These are phyloP conservation scores for Eudemis profundana DNA, from an alignment of 2,888 invertebrate genomes.

Conservation along the genomic window DNA sequence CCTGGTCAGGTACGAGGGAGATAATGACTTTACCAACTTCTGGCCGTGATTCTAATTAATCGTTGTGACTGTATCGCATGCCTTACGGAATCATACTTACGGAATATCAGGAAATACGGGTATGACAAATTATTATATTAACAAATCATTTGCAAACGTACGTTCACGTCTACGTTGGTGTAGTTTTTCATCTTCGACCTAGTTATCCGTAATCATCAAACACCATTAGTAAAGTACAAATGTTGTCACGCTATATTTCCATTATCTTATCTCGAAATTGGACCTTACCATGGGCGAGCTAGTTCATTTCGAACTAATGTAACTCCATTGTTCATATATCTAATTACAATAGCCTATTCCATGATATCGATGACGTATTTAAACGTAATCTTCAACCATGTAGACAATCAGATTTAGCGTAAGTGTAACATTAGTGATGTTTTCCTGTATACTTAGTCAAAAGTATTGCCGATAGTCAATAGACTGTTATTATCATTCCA, in stretches of 20 bases:
- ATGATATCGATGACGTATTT: too few species aligned
- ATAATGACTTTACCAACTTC: constrained; percentile 60
- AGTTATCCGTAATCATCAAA: not conserved
- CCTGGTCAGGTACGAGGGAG: constrained; percentile 76
- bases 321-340: too few species aligned
- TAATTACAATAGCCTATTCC: too few species aligned
- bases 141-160: not conserved
- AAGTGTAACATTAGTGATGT: too few species aligned
- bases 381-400: too few species aligned
- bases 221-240: not conserved
- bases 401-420: too few species aligned
- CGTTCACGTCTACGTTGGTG: not conserved
- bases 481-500: constrained; percentile 53
- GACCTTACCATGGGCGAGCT: too few species aligned
- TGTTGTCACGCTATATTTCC: too few species aligned
- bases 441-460: not conserved
- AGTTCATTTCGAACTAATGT: too few species aligned
- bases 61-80: constrained; percentile 64
- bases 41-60: constrained; percentile 69
- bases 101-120: constrained; percentile 64
- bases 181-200: not conserved
- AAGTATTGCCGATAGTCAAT: not conserved
- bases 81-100: constrained; percentile 59
- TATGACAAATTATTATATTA: constrained; percentile 54
- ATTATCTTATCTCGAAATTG: too few species aligned